Evolutionary conservation across 2,797 vertebrate genomes (phyloP).

Genomic region (Momotus momota): DNA sequence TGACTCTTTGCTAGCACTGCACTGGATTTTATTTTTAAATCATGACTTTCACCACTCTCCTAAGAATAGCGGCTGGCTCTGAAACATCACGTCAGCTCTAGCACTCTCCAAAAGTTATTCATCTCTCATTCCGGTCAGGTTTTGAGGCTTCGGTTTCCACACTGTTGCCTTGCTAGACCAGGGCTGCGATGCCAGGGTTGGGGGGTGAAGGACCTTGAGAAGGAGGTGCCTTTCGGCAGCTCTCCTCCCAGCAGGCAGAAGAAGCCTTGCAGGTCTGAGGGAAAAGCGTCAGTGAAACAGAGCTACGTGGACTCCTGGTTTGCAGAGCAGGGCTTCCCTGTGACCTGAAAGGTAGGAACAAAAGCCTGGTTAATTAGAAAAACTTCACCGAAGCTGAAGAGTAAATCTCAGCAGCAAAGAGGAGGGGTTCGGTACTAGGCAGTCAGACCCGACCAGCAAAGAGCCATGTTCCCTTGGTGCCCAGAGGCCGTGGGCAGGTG

Average conservation of each 20-base stretch:
- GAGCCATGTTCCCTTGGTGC: not conserved
- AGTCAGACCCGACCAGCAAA: not conserved
- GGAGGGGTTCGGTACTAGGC: not conserved
- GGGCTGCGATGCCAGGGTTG: not conserved
- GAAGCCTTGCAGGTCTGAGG: not conserved
- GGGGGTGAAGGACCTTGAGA: not conserved
- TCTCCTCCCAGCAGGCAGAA: not conserved
- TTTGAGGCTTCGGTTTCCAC: not conserved
- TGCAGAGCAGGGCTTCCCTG: not conserved
- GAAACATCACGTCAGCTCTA: fast-evolving
- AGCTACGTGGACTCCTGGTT: not conserved
- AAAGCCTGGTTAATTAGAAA: not conserved
- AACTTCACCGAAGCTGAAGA: not conserved
- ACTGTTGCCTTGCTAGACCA: not conserved
- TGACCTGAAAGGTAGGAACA: not conserved
- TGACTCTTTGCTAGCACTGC: not conserved
- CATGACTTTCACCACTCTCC: not conserved
- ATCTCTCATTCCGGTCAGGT: not conserved
- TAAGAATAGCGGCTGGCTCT: conserved; percentile 45
- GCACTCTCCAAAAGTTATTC: not conserved
- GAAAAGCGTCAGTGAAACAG: not conserved
- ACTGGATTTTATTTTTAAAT: conserved; percentile 35
- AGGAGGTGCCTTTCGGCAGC: not conserved
- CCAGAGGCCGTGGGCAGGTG: not conserved
- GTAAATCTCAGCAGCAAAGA: not conserved